Conservation (phyloP, 2,797 vertebrate genomes). For the Danio tinwini region DNA sequence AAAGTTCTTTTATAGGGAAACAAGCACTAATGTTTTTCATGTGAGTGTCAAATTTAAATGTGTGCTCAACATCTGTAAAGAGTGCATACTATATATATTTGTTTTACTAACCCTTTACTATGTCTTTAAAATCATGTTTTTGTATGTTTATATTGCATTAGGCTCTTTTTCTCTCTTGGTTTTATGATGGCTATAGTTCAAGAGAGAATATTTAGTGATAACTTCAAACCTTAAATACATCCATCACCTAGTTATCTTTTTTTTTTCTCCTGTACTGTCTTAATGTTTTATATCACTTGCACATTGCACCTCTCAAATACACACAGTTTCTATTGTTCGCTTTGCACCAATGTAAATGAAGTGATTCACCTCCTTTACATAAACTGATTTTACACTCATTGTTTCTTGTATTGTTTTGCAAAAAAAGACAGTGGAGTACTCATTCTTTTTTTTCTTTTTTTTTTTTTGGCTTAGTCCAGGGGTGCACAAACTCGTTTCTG, state of each 20-base stretch:
- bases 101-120: not conserved
- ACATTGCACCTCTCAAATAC: not conserved
- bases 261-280: not conserved
- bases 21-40: conserved; percentile 6
- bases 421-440: too few relatives aligned
- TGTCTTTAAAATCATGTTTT: not conserved
- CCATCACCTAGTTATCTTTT: not conserved
- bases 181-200: not conserved
- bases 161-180: not conserved
- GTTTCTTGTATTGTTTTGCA: not conserved
- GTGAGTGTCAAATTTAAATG: conserved; percentile 33
- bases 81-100: not conserved
- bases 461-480: too few relatives aligned
- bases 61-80: not conserved
- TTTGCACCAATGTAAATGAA: conserved; percentile 6
- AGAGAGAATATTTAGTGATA: not conserved
- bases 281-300: not conserved
- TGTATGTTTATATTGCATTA: not conserved
- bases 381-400: not conserved
- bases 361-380: conserved; percentile 12
- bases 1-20: not conserved
- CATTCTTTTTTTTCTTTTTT: too few relatives aligned
- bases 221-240: not conserved
- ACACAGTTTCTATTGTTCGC: not conserved
- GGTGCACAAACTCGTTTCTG: too few relatives aligned